Base-by-base conservation (phyloP, 2,797 vertebrate genomes). In the Melanotaenia pygmaea region DNA sequence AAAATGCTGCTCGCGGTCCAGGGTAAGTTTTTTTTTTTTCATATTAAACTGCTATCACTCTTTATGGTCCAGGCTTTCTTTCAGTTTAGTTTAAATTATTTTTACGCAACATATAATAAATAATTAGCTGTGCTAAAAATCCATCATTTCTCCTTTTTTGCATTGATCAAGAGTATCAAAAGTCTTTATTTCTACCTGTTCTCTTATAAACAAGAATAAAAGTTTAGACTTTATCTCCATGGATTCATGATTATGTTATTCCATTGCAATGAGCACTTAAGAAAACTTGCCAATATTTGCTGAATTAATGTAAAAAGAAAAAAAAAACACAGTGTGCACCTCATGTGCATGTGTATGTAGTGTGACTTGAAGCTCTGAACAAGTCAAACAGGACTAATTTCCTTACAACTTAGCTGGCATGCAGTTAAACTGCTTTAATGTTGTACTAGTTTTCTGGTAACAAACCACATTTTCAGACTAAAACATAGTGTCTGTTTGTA, bases 1-100 rank as follows among this genome's bases (percentile, higher is more conserved):
- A 94, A 78, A 96, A 93, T 70, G 94, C 95, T 90, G 92, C 80
- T 34, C 90, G 93, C 0, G 38, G 59, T 6, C 75, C 79, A 18
- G 87, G 94, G 95, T 95, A 76, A 91, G 45, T 2, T 0, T 0
- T 0, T 0, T 0, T 0, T 35, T 64, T 14, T 11, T 47, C n/a
- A n/a, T n/a, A 4, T 53, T 53, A 13, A 38, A 9, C 34, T 28
- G 13, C 37, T 40, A 26, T 14, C 3, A 30, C 6, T 50, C 16
- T 20, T 47, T 14, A 1, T 14, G 8, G 4, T 28, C 30, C 30
- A 53, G 20, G 5, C 64, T 16, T 54, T 14, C n/a, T 47, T 16
- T 13, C 12, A 22, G 2, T 20, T 47, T 9, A 50, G 45, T 47
- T 47, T 47, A 1, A 47, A 30, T 56, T 18, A 18, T 14, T 26